Percentiles rank a stretch among this genome's conserved stretches.
Conservation (phyloP, 2,888 invertebrate species). For the Drosophila atroscutellata region DNA sequence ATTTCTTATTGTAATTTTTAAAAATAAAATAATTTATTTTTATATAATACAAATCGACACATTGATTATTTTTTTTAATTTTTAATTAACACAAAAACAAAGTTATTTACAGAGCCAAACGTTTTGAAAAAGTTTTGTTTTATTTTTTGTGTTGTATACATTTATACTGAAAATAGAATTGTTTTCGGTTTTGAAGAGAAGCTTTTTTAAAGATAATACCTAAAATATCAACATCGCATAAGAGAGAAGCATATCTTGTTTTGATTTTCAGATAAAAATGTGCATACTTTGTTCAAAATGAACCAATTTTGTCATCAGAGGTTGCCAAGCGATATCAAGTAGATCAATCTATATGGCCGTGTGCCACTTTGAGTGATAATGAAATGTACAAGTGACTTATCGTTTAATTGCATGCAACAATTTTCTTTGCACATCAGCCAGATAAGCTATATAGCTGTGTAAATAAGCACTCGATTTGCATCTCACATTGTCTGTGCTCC, state of each 20-base stretch:
- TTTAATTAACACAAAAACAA: background rate
- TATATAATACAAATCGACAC: conserved; percentile 1
- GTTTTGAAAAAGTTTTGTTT: background rate
- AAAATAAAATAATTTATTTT: conserved; percentile 11
- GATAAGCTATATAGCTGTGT: conserved; percentile 11
- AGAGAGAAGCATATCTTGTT: background rate
- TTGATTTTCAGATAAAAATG: background rate
- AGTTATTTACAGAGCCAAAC: conserved; percentile 4
- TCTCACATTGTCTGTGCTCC: conserved; percentile 25
- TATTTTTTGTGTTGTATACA: background rate
- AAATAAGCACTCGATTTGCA: conserved; percentile 20
- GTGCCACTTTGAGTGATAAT: conserved; percentile 25
- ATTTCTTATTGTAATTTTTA: conserved; percentile 3
- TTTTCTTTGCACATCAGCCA: background rate
- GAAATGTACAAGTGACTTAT: conserved; percentile 37
- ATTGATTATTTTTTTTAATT: background rate
- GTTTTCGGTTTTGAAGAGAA: background rate
- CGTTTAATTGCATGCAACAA: conserved; percentile 26
- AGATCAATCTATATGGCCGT: background rate
- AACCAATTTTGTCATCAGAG: background rate
- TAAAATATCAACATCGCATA: background rate
- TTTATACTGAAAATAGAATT: background rate
- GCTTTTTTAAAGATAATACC: background rate
- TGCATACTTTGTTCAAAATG: too few species aligned
- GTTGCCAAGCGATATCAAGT: background rate